Percentiles rank a stretch among this genome's conserved stretches.
Evolutionary conservation across 2,888 invertebrate genomes (phyloP).

Genomic region (Dryococelus australis): DNA sequence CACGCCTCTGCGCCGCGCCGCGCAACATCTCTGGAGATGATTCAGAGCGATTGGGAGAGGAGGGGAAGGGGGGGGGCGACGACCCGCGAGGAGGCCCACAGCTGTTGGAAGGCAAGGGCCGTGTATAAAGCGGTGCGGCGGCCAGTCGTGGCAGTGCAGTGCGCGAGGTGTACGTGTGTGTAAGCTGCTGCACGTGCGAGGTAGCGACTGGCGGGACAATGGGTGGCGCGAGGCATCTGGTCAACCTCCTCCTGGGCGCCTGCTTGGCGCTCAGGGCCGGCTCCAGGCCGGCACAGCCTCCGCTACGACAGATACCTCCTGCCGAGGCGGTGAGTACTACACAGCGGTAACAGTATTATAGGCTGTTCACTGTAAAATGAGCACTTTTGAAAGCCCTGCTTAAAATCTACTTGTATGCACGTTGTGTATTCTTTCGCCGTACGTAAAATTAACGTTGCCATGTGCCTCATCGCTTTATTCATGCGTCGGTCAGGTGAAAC

Average conservation of each 20-base stretch:
- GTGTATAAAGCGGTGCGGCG: not conserved
- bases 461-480: too few species aligned
- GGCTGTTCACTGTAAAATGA: too few species aligned
- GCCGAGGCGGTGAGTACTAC: not conserved
- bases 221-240: not conserved
- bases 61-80: not conserved
- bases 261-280: not conserved
- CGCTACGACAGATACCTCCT: not conserved
- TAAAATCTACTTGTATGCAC: too few species aligned
- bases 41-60: not conserved
- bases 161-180: too few species aligned
- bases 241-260: not conserved
- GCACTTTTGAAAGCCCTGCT: too few species aligned
- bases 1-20: too few species aligned
- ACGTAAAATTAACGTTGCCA: too few species aligned
- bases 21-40: not conserved
- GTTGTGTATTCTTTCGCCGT: too few species aligned
- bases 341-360: too few species aligned
- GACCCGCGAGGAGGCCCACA: not conserved
- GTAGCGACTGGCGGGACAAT: not conserved
- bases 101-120: not conserved
- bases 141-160: too few species aligned
- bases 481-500: too few species aligned
- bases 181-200: not conserved
- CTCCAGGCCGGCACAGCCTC: not conserved